phyloP scores from a whole-genome alignment of 2,113 vertebrate species.

The Saguinus imperator region DNA sequence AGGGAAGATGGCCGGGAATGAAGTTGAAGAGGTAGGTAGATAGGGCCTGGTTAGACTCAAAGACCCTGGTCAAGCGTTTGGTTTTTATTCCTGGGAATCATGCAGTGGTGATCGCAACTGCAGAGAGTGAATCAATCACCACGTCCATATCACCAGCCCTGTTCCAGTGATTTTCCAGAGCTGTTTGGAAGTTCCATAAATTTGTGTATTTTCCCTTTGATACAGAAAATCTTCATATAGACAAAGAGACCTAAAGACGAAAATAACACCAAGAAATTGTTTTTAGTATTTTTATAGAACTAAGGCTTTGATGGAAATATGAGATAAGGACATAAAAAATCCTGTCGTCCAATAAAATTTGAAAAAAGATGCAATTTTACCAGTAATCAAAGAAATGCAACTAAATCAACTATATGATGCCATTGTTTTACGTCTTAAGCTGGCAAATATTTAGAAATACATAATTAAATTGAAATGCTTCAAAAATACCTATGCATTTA shows the following conservation, averaged over 20 bases:
- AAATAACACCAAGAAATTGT: not conserved
- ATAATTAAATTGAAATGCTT: not conserved
- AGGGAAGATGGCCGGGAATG: not conserved
- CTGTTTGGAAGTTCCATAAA: not conserved
- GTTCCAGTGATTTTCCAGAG: not conserved
- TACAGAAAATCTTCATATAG: not conserved
- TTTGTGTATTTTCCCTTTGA: not conserved
- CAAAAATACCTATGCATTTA: not conserved
- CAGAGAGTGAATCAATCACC: not conserved
- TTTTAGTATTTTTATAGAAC: not conserved
- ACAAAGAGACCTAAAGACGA: not conserved
- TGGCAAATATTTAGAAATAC: not conserved
- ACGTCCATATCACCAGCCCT: not conserved
- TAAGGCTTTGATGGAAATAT: conserved; percentile 21
- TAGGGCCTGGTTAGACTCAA: not conserved
- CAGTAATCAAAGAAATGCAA: not conserved
- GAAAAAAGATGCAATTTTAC: not conserved
- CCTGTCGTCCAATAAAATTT: not conserved
- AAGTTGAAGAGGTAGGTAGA: not conserved
- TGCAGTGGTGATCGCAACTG: not conserved
- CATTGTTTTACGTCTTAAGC: not conserved
- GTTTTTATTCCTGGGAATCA: not conserved
- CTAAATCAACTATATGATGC: not conserved
- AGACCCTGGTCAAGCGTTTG: not conserved
- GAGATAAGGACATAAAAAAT: not conserved